These are phyloP conservation scores for Corythornis madagascariensis DNA, from an alignment of 2,113 vertebrate genomes.

Conservation along the genomic window DNA sequence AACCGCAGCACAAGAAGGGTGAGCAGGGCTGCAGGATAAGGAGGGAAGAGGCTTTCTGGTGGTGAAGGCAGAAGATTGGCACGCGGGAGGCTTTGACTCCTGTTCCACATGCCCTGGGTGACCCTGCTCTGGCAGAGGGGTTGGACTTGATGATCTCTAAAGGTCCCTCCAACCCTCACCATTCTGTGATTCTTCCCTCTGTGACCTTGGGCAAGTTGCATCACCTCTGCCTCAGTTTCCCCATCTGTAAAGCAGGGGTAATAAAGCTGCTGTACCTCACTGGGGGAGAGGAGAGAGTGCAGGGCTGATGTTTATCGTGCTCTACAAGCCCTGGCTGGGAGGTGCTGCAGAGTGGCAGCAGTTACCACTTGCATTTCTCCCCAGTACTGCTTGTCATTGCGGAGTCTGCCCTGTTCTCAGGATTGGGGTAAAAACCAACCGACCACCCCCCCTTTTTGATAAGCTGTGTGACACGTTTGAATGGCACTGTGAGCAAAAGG, in stretches of 20 bases:
- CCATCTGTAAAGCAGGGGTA: neutral
- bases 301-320: neutral
- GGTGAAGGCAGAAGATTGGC: neutral
- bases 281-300: neutral
- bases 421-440: slow-evolving; percentile 59
- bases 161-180: no score
- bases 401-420: slow-evolving; percentile 64
- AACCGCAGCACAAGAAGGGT: neutral
- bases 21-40: neutral
- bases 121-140: no score
- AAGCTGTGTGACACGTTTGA: slow-evolving; percentile 13
- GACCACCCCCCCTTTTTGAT: neutral
- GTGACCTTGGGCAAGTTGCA: neutral
- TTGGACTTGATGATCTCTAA: no score
- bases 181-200: neutral
- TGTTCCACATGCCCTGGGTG: no score
- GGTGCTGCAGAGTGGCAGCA: neutral
- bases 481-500: slow-evolving; percentile 68
- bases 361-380: neutral
- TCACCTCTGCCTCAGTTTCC: neutral
- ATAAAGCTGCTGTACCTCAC: neutral
- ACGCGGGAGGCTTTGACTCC: neutral
- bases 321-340: neutral
- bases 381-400: neutral
- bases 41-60: neutral